A percentile compares a stretch with the other conserved stretches of the same genome.
Conservation (phyloP, 2,888 invertebrate species). For the Lasioglossum zephyrum region DNA sequence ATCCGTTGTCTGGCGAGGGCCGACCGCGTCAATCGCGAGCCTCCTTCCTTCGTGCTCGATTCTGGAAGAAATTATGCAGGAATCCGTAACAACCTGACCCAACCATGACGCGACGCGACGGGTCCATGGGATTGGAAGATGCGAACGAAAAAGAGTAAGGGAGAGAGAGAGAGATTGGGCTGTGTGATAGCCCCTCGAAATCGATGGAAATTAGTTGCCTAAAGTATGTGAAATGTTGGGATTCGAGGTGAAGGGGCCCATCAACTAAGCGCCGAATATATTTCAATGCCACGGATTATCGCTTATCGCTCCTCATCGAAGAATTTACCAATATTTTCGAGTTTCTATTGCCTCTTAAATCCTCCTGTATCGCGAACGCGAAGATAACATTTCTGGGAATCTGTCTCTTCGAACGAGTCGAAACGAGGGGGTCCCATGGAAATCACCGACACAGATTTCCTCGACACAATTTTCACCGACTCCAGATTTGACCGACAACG, state of each 20-base stretch:
- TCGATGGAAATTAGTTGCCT: not conserved
- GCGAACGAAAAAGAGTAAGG: not conserved
- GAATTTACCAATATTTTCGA: not conserved
- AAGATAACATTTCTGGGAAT: not conserved
- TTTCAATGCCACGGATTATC: not conserved
- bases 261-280: not conserved
- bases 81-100: conserved; percentile 23
- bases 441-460: too few species aligned
- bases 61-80: conserved; percentile 48
- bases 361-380: not conserved
- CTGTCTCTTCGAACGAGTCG: not conserved
- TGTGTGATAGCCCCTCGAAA: not conserved
- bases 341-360: not conserved
- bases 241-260: not conserved
- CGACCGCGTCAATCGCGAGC: conserved; percentile 3
- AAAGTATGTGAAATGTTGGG: not conserved
- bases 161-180: not conserved
- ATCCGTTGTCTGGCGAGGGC: not conserved
- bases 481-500: too few species aligned
- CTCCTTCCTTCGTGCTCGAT: conserved; percentile 19
- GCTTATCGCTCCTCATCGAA: not conserved
- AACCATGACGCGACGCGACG: not conserved
- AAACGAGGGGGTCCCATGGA: not conserved
- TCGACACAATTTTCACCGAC: too few species aligned
- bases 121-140: not conserved